Base-by-base conservation (phyloP, 2,888 invertebrate genomes). In the Acheta domesticus region DNA sequence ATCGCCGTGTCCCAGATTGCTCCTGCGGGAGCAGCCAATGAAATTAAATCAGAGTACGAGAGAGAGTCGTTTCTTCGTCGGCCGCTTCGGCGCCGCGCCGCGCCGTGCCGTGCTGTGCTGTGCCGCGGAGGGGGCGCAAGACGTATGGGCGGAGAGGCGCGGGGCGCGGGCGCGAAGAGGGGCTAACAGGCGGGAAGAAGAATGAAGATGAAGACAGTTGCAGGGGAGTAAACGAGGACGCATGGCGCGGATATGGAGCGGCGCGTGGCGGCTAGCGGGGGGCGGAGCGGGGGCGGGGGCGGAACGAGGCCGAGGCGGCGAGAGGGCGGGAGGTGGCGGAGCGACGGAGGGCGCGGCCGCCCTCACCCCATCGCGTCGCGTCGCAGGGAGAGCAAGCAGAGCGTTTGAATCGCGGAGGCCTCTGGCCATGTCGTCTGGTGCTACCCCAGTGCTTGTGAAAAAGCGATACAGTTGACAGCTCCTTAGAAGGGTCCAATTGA, bases 1-100 rank as follows among this genome's bases (percentile, higher is more conserved):
- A 14, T 62, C 62, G 62, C 62, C 16, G 16, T 62, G 62, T 76
- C 79, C 79, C 79, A 79, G 76, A 79, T 79, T 79, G 79, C 79
- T 76, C 79, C 79, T 23, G 62, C 76, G 79, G 79, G 79, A 79
- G 79, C 76, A 62, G 76, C 49, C 76, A 79, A 49, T 79, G 74
- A 77, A 79, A 79, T 79, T 79, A 79, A 79, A 79, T 79, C 79
- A 79, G 77, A 77, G 62, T 19, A 62, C 14, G 62, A 62, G 62
- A n/a, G 36, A 36, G 36, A 36, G 36, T 36, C 36, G 36, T 36
- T 36, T 36, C 36, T 36, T 36, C 36, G 36, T 36, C 8, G 36
- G 36, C 36, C 5, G 36, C 36, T 2, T 4, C 36, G 36, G 36
- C 36, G 36, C 36, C 36, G 36, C 8, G 36, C 36, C 36, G 62